Evolutionary conservation across 2,113 vertebrate genomes (phyloP), one percentile per base, ranked within the genome.

Genomic region (Orycteropus afer): DNA sequence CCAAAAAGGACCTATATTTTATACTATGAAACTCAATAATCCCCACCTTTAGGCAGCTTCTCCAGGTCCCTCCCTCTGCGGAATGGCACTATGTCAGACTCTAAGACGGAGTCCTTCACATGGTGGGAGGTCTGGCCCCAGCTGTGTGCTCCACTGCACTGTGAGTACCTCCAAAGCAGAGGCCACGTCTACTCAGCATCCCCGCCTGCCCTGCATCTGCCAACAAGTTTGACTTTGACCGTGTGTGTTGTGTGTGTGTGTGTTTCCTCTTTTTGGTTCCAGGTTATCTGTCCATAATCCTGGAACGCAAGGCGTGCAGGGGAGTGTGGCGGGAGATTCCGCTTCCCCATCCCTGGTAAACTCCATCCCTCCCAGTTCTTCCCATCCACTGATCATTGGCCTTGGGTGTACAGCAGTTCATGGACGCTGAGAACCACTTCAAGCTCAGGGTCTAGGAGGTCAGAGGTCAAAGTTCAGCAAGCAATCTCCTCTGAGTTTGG

Each of bases 181-280:
- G 18, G 11, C 45, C 23, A 34, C 0, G 0, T 23, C 37, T 55
- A 0, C 71, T 84, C 37, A 45, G 67, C 29, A 25, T 74, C 34
- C 4, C 25, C 9, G 0, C 25, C 20, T 6, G 18, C 27, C 34
- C 65, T 32, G 51, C 4, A 7, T 18, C 42, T 53, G 69, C 27
- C 6, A 12, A 40, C 73, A 42, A 53, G 45, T 49, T 65, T 18
- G 53, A 76, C 10, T 7, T 42, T 45, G 65, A 29, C 63, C 7
- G 0, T 27, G n/a, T 4, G n/a, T 15, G 15, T 57, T 29, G 25
- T n/a, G n/a, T n/a, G n/a, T n/a, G 1, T 27, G 34, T 3, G 34
- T 20, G 13, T 69, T 92, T 51, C 67, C 47, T 47, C 53, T 53
- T n/a, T 2, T 55, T 67, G 74, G 29, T 32, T 45, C 37, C 80